phyloP scores from a whole-genome alignment of 2,113 vertebrate species.

The Picathartes gymnocephalus region DNA sequence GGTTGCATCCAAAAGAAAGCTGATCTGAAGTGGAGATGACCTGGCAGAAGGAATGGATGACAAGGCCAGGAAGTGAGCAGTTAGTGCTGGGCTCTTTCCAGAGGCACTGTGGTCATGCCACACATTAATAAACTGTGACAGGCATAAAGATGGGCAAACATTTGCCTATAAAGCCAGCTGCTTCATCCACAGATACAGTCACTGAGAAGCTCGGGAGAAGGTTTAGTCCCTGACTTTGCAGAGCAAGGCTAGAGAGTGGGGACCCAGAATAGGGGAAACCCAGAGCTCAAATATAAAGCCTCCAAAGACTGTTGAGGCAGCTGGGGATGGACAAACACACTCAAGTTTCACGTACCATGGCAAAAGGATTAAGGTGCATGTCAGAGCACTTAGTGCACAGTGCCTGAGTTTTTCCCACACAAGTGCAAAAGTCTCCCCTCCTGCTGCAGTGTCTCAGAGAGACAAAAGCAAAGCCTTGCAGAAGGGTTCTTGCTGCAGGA shows the following conservation, averaged over 20 bases:
- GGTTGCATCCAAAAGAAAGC: background rate
- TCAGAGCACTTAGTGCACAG: background rate
- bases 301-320: background rate
- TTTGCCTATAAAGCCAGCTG: background rate
- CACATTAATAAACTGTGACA: background rate
- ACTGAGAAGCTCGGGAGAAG: background rate
- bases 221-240: background rate
- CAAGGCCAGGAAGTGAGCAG: background rate
- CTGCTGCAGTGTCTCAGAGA: background rate
- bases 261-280: accelerated
- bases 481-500: background rate
- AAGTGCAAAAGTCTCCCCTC: background rate
- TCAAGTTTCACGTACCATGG: background rate
- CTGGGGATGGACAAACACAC: background rate
- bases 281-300: background rate
- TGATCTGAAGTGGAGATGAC: background rate
- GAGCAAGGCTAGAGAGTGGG: background rate
- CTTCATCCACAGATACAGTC: background rate
- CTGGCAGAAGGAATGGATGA: background rate
- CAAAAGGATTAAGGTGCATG: background rate
- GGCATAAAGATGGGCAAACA: background rate
- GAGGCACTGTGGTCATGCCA: background rate
- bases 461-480: background rate
- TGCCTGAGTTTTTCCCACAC: background rate
- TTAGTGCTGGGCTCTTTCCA: constrained; percentile 3